Evolutionary conservation across 2,888 invertebrate species (phyloP).

Genomic region (Latrodectus hesperus): DNA sequence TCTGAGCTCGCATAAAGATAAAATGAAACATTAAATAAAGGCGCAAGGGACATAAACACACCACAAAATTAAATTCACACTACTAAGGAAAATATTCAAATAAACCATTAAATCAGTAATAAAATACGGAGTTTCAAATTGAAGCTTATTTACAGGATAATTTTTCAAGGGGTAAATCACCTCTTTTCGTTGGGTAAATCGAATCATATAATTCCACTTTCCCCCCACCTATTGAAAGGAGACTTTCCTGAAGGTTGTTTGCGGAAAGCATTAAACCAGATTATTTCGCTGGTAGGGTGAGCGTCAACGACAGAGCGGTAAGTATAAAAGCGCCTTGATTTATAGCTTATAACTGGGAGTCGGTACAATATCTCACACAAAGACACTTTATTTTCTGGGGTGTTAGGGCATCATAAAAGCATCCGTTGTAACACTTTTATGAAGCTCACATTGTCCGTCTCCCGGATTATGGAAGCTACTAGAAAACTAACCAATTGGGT

Average conservation of each 20-base stretch:
- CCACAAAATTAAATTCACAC: too few species aligned
- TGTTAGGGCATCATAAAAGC: neutral
- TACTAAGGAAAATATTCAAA: too few species aligned
- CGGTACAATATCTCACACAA: neutral
- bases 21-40: too few species aligned
- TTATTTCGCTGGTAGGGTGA: neutral
- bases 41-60: too few species aligned
- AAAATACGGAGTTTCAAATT: too few species aligned
- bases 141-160: too few species aligned
- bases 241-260: neutral
- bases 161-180: neutral
- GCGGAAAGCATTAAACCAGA: constrained; percentile 2
- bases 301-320: neutral
- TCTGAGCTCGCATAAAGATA: too few species aligned
- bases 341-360: neutral
- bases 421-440: neutral
- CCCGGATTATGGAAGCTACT: neutral
- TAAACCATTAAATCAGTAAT: too few species aligned
- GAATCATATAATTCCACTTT: neutral
- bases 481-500: too few species aligned
- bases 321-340: neutral
- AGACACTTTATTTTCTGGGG: neutral
- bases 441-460: neutral
- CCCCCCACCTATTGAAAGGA: neutral
- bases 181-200: neutral